Percentiles rank a stretch among this genome's conserved stretches.
These are phyloP conservation scores for Sphaeramia orbicularis DNA, from an alignment of 2,797 vertebrate genomes.

Conservation along the genomic window DNA sequence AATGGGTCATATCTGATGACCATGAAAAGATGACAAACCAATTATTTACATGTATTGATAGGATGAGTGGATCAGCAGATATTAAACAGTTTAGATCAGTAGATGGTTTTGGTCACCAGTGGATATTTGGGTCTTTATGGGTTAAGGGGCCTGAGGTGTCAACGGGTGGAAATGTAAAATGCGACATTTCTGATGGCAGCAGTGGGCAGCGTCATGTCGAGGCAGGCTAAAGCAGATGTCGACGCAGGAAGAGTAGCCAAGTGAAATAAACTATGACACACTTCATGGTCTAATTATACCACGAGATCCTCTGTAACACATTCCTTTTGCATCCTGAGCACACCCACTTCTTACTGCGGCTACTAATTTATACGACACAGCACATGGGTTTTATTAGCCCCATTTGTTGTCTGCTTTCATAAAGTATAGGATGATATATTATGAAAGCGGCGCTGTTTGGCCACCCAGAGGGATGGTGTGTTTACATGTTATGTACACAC, in stretches of 20 bases:
- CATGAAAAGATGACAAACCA: too few species aligned
- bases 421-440: conserved; percentile 21
- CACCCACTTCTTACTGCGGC: background rate
- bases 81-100: too few species aligned
- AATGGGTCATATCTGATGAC: too few species aligned
- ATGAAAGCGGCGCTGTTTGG: background rate
- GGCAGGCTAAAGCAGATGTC: conserved; percentile 32
- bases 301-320: conserved; percentile 1
- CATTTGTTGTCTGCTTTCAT: conserved; percentile 20
- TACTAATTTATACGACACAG: background rate
- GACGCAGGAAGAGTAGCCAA: background rate
- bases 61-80: too few species aligned
- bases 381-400: conserved; percentile 3
- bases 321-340: background rate
- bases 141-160: background rate
- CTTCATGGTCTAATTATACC: conserved; percentile 14
- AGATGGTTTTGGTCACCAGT: too few species aligned
- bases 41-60: too few species aligned
- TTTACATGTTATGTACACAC: conserved; percentile 23
- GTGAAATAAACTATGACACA: background rate
- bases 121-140: too few species aligned
- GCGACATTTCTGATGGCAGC: background rate
- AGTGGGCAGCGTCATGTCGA: conserved; percentile 12
- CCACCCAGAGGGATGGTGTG: conserved; percentile 34
- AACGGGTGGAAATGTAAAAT: conserved; percentile 5